Evolutionary conservation across 2,888 invertebrate species (phyloP).

Genomic region (Piscicola geometra): DNA sequence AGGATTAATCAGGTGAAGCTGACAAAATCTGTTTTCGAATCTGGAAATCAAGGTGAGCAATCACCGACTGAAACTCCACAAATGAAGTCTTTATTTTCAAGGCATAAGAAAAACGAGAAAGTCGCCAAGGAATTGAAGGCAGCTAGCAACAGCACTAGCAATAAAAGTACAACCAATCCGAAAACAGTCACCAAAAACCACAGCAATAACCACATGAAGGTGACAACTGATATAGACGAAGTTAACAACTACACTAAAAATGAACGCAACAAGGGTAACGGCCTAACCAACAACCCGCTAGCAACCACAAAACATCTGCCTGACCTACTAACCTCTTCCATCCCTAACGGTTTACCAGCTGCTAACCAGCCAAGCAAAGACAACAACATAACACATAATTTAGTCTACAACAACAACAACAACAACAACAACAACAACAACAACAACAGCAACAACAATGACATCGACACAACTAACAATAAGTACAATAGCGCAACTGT

Average conservation of each 20-base stretch:
- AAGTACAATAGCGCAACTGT: neutral
- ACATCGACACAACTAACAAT: neutral
- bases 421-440: neutral
- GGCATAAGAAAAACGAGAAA: neutral
- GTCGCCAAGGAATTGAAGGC: neutral
- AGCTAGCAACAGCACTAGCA: neutral
- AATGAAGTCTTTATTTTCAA: conserved; percentile 22
- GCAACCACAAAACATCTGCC: neutral
- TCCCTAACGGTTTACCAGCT: neutral
- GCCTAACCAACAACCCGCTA: neutral
- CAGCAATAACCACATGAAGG: neutral
- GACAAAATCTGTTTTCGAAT: conserved; percentile 29
- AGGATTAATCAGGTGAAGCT: conserved; percentile 25
- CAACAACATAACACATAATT: neutral
- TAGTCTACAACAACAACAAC: conserved; percentile 6
- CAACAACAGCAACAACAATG: neutral
- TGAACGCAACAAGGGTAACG: too few relatives aligned
- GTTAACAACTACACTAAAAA: neutral
- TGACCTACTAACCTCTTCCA: neutral
- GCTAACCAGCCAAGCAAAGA: neutral
- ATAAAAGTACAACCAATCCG: neutral
- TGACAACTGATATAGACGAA: neutral
- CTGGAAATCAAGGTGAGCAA: neutral
- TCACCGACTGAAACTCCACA: too few relatives aligned
- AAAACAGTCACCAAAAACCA: neutral